phyloP scores from a whole-genome alignment of 2,797 vertebrate genomes.

The Holocentrus rufus region DNA sequence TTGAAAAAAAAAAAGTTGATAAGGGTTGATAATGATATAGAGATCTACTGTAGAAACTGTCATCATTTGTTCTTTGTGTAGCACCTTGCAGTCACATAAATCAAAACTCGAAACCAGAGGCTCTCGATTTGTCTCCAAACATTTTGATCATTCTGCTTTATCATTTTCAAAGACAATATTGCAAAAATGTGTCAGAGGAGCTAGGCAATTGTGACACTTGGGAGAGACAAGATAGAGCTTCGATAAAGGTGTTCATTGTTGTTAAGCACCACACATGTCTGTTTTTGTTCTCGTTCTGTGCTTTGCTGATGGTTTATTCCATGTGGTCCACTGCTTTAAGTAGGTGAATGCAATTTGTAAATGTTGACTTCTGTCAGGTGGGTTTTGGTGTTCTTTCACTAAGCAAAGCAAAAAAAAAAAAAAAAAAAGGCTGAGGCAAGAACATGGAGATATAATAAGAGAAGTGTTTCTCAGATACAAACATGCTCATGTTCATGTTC shows the following conservation, averaged over 20 bases:
- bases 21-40: slow-evolving; percentile 69
- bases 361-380: slow-evolving; percentile 68
- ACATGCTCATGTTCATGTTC: too few relatives aligned
- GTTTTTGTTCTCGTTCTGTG: slow-evolving; percentile 63
- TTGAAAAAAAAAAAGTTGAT: slow-evolving; percentile 69
- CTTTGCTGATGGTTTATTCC: slow-evolving; percentile 57
- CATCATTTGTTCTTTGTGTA: slow-evolving; percentile 68
- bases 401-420: slow-evolving; percentile 14
- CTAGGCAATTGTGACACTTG: slow-evolving; percentile 63
- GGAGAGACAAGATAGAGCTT: slow-evolving; percentile 53
- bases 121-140: slow-evolving; percentile 73
- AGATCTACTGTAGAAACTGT: slow-evolving; percentile 65
- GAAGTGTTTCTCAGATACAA: neutral
- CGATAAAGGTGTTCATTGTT: slow-evolving; percentile 65
- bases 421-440: neutral
- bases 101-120: slow-evolving; percentile 76
- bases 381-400: slow-evolving; percentile 44
- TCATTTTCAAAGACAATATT: slow-evolving; percentile 71
- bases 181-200: slow-evolving; percentile 61
- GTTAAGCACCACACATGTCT: slow-evolving; percentile 61
- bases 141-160: slow-evolving; percentile 78
- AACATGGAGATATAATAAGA: neutral
- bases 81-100: slow-evolving; percentile 74
- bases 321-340: slow-evolving; percentile 60
- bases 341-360: slow-evolving; percentile 72